A percentile compares a stretch with the other conserved stretches of the same genome.
Conservation (phyloP, 2,888 invertebrate species). For the Hirudinaria manillensis region DNA sequence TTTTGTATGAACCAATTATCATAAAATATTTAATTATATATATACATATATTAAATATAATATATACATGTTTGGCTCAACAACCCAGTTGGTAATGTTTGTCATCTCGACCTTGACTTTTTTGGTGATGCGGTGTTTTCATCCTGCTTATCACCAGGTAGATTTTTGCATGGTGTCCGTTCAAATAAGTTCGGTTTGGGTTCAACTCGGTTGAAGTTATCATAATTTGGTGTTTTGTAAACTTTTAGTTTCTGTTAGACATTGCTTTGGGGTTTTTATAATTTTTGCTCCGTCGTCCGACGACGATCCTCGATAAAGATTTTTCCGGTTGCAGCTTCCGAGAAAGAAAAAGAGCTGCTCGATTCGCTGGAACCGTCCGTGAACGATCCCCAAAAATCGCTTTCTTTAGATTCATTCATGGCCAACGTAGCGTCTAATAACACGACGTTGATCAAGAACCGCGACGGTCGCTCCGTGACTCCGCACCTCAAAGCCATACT, state of each 20-base stretch:
- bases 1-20: not conserved
- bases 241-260: too few species aligned
- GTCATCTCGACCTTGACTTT: constrained; percentile 46
- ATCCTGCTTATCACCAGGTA: constrained; percentile 27
- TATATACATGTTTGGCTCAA: constrained; percentile 5
- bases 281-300: too few species aligned
- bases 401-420: constrained; percentile 12
- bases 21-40: not conserved
- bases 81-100: constrained; percentile 29
- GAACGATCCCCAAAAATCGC: not conserved
- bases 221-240: too few species aligned
- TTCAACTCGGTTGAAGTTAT: too few species aligned
- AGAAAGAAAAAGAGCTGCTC: constrained; percentile 38
- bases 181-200: not conserved
- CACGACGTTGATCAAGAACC: not conserved
- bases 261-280: too few species aligned
- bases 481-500: constrained; percentile 42
- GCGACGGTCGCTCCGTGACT: not conserved
- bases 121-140: constrained; percentile 36
- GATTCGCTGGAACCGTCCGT: constrained; percentile 34
- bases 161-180: constrained; percentile 11
- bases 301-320: too few species aligned
- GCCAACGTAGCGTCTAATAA: constrained; percentile 28
- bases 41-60: not conserved
- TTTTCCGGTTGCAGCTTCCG: constrained; percentile 23